These are phyloP conservation scores for Poecilia picta DNA, from an alignment of 2,797 vertebrate species.

Conservation along the genomic window DNA sequence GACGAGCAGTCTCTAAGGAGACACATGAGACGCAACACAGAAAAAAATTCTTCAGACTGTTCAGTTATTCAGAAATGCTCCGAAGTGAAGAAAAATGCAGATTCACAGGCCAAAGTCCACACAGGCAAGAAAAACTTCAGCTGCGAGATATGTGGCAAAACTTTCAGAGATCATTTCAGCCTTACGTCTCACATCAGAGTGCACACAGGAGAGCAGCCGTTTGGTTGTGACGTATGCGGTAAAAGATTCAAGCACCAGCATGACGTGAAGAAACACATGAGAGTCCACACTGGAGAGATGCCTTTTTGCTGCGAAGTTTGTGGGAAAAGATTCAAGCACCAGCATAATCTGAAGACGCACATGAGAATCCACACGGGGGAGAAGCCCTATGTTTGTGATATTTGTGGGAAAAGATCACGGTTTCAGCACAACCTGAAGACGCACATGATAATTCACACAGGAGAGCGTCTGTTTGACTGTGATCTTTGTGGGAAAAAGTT, in stretches of 20 bases:
- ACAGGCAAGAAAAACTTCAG: constrained; percentile 15
- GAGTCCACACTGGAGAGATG: constrained; percentile 9
- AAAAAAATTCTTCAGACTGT: constrained; percentile 2
- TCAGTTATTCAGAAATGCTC: constrained; percentile 6
- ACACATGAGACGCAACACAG: constrained; percentile 13
- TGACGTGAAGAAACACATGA: constrained; percentile 5
- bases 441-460: constrained; percentile 22
- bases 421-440: constrained; percentile 27
- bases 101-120: constrained; percentile 2
- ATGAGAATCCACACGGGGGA: constrained; percentile 14
- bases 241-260: constrained; percentile 6
- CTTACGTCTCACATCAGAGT: constrained; percentile 3
- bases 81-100: background rate
- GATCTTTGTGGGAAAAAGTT: constrained; percentile 30
- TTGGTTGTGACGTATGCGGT: constrained; percentile 8
- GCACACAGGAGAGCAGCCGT: constrained; percentile 6
- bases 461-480: constrained; percentile 18
- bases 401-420: constrained; percentile 17
- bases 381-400: constrained; percentile 14
- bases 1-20: constrained; percentile 15
- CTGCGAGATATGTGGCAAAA: background rate
- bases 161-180: constrained; percentile 4
- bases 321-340: constrained; percentile 20
- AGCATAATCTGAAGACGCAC: constrained; percentile 11
- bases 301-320: constrained; percentile 10